Base-by-base conservation (phyloP, 2,113 vertebrate genomes). In the Rousettus leschenaultii region DNA sequence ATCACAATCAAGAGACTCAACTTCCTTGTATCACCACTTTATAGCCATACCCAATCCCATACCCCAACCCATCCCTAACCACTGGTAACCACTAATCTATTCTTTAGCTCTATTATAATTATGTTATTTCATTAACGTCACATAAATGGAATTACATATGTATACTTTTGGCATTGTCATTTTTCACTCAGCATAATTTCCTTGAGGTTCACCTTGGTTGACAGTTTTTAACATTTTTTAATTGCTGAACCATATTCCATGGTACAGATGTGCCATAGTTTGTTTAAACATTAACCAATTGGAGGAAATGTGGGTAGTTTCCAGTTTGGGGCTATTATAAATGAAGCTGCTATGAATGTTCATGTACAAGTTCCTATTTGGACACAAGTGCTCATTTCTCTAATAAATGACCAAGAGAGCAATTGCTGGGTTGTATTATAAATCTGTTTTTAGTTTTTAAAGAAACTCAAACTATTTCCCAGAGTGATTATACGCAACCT, bases 381-480 rank as follows among this genome's bases (percentile, higher is more conserved):
- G 43, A 95, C 13, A 71, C 53, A 86, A 68, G 21, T 68, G 61
- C 68, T 94, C 43, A 77, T 51, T 79, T 89, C 63, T 83, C 79
- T 92, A 63, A 71, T 88, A 86, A 97, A 89, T 48, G 57, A 78
- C 13, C 43, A 89, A 89, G 59, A 77, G 24, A 65, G 0, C 51
- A 77, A 45, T 24, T 71, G 28, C 53, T 75, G 77, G 83, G 55
- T 48, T 38, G 6, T 28, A 86, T n/a, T 33, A 55, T 55, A 91
- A 55, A 8, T 89, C 40, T n/a, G 85, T 71, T 78, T 86, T 91
- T 57, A 86, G 88, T 83, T 83, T 92, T 87, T n/a, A 92, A 95
- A 94, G 59, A 63, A 59, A 89, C 0, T 59, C n/a, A 63, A 87
- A 92, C 22, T 90, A 79, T 70, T 87, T 80, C 80, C 65, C 79